Evolutionary conservation across 2,888 invertebrate genomes (phyloP).

Genomic region (Parelbella ahira): DNA sequence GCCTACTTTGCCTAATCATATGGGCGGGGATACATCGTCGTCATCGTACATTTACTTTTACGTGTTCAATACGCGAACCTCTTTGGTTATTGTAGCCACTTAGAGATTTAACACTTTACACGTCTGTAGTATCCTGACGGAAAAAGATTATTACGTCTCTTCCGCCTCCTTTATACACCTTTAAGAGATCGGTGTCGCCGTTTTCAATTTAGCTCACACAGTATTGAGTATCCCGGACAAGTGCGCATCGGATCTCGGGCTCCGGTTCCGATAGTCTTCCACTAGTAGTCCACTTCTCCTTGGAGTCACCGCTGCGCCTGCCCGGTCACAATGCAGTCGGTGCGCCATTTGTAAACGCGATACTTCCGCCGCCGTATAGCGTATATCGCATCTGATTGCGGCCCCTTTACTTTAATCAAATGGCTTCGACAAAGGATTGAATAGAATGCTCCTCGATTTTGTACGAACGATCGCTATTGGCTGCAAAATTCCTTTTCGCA

Average conservation of each 20-base stretch:
- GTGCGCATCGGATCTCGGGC: slow-evolving; percentile 51
- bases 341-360: slow-evolving; percentile 75
- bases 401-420: slow-evolving; percentile 78
- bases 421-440: slow-evolving; percentile 77
- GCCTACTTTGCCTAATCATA: slow-evolving; percentile 20
- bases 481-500: slow-evolving; percentile 60
- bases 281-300: slow-evolving; percentile 47
- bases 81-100: slow-evolving; percentile 20
- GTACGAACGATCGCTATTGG: slow-evolving; percentile 71
- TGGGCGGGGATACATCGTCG: slow-evolving; percentile 4
- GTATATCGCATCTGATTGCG: slow-evolving; percentile 69
- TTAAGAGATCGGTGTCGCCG: slow-evolving; percentile 47
- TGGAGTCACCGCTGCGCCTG: slow-evolving; percentile 20
- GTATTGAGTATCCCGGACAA: slow-evolving; percentile 56
- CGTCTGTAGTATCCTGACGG: slow-evolving; percentile 33
- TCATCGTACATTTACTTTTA: slow-evolving; percentile 13
- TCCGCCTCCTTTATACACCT: slow-evolving; percentile 46
- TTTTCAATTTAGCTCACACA: slow-evolving; percentile 47
- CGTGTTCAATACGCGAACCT: slow-evolving; percentile 7
- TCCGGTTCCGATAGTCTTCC: slow-evolving; percentile 62
- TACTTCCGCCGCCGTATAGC: slow-evolving; percentile 74
- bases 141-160: slow-evolving; percentile 17
- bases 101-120: slow-evolving; percentile 33
- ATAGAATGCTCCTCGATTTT: slow-evolving; percentile 70
- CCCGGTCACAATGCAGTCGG: slow-evolving; percentile 65